Base-by-base conservation (phyloP, 2,888 invertebrate genomes). In the Oligia strigilis region DNA sequence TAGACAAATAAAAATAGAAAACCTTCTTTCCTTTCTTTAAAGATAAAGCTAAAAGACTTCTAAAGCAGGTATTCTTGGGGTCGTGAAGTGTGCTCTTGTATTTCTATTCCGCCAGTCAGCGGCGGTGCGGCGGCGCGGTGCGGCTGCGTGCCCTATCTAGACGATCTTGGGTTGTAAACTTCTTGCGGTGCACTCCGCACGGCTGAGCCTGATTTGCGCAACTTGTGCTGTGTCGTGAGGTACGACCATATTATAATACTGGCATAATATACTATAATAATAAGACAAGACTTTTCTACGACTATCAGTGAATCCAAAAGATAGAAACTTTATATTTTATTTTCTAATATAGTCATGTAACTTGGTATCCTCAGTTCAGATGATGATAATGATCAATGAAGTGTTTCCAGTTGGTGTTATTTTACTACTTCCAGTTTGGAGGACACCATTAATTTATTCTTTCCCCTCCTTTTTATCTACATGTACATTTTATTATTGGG, bases 121-220 rank as follows among this genome's bases (percentile, higher is more conserved):
- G 82, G 82, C 77, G 55, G 49, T 1, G 29, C 29, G 29, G 29
- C 29, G 29, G 29, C 65, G 82, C 83, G 71, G 72, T 67, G 75
- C 49, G 71, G 29, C 78, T 75, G 87, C 89, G 91, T 94, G 94
- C 88, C 87, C 79, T 94, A 94, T 94, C 94, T 91, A 90, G 83
- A 84, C 89, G 90, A 93, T 94, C 93, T 90, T 62, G 82, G 87
- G 82, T 88, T 91, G 87, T 85, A 86, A 88, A 82, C 81, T 87
- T 84, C 88, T 91, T 85, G 81, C 78, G 74, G 82, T 88, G 87
- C 87, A 83, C 89, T 85, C 78, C 64, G 74, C 80, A 85, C 75
- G 73, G 46, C 40, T 75, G 69, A 49, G 67, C n/a, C 43, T 75
- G 65, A 46, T 69, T 80, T 80, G 81, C 52, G 40, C 55, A 58